These are phyloP conservation scores for Daktulosphaira vitifoliae DNA, from an alignment of 1,140 invertebrate species.

Conservation along the genomic window DNA sequence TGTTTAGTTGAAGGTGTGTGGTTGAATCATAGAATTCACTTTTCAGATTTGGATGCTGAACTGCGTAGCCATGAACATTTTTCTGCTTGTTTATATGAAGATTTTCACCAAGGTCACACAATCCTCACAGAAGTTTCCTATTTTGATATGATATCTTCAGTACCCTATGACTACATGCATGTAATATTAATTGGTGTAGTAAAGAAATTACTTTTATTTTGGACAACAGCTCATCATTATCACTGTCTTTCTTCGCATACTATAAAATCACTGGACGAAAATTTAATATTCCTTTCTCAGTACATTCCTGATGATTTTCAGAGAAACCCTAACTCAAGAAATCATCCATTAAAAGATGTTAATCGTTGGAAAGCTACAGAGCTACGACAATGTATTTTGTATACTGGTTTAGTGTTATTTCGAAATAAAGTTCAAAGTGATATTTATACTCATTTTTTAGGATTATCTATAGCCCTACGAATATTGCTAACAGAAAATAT, in stretches of 20 bases:
- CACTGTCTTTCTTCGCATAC: not conserved
- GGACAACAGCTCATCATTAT: not conserved
- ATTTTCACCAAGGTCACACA: not conserved
- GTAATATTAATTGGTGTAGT: not conserved
- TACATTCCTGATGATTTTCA: not conserved
- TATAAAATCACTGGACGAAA: not conserved
- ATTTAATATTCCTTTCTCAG: not conserved
- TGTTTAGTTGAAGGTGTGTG: not conserved
- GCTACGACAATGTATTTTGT: not conserved
- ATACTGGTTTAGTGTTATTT: not conserved
- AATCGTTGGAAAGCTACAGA: too few relatives aligned
- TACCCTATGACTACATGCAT: not conserved
- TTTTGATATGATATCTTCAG: not conserved
- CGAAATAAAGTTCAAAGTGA: not conserved
- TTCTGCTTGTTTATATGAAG: not conserved
- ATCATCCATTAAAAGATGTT: not conserved
- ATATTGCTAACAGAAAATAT: not conserved
- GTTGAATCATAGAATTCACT: not conserved
- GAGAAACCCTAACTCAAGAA: not conserved
- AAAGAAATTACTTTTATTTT: not conserved
- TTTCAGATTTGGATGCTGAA: not conserved
- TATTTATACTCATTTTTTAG: constrained; percentile 2
- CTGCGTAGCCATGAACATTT: not conserved
- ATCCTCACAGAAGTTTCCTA: not conserved
- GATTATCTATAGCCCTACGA: not conserved